Evolutionary conservation across 2,888 invertebrate genomes (phyloP), one percentile per base, ranked within the genome.

Genomic region (Machimus rusticus): DNA sequence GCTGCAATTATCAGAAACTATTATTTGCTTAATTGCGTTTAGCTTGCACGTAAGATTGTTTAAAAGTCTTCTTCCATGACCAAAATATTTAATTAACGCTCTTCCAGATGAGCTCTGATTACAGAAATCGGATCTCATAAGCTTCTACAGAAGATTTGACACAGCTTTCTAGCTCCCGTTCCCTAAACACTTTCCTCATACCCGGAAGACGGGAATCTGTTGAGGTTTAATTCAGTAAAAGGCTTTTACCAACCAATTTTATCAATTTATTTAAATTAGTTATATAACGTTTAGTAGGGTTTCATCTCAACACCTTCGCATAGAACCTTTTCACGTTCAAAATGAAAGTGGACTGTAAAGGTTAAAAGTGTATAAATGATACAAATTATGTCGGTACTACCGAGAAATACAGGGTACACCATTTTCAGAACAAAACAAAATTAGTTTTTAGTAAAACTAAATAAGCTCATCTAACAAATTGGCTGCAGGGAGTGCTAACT

Each of bases 11-110:
- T 51, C 28, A 51, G 51, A 37, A 51, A 46, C 14, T 79, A 46
- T 79, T 51, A 79, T 79, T 51, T 79, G 31, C 51, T 79, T 79
- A 79, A 79, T 79, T 79, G 51, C 79, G 31, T 51, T 79, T 79
- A 31, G 51, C 43, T 79, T 31, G 51, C 51, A 51, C 16, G 79
- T 31, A 46, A 46, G 31, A 66, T 23, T 28, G 9, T 23, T 66
- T 66, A 66, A 66, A 66, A 66, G 23, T 12, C 19, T 9, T 14
- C 12, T 66, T 0, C 57, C 19, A 9, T 8, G 8, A 76, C 16
- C 19, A 76, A 76, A 76, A 34, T 66, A 37, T 76, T 76, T 76
- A 76, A 76, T 76, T 76, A 76, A 76, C n/a, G 37, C 34, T 34
- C 19, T 12, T 28, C 0, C 37, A 76, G 37, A 19, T 37, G 76